Evolutionary conservation across 1,140 invertebrate species (phyloP), one percentile per base, ranked within the genome.

Genomic region (Cydia strobilella): DNA sequence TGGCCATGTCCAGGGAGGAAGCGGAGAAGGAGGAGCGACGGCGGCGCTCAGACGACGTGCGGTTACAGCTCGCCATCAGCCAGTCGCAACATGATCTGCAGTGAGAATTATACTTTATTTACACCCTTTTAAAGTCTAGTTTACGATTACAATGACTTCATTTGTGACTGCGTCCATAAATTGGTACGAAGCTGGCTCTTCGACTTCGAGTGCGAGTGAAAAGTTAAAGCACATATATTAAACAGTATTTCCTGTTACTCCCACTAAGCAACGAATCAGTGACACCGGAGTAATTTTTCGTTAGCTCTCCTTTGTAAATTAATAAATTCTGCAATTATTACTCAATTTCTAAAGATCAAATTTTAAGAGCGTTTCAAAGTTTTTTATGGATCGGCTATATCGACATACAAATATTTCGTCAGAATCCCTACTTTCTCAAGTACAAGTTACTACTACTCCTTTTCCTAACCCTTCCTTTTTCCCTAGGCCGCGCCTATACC

Each of bases 1-100:
- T 99, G 86, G 99, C 99, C 63, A 99, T 99, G 97, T 99, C 98
- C 72, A 96, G 98, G 76, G 99, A 99, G 92, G 99, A 99, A 94
- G 98, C 98, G 31, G 99, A 99, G 85, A 96, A 99, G 88, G 98
- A 99, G 86, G 97, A 99, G 92, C 96, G 98, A 82, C 96, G 98
- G 89, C 94, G 97, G 69, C 95, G 97, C 77, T 97, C 97, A 82
- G 98, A 99, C 90, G 98, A 99, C 90, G 96, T 99, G 66, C 95
- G 98, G 81, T 94, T 99, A 76, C 97, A 99, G 93, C 94, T 99
- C 89, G 98, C 98, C 0, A 94, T 99, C 59, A 97, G 97, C 86
- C 97, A 99, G 93, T 98, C 97, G 90, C 96, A 98, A 91, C 96
- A 98, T 91, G 97, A 98, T 90, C 97, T 97, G 85, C 96, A 59